Percentiles rank a stretch among this genome's conserved stretches.
Conservation (phyloP, 2,797 vertebrate species). For the Gallinago nigripennis region DNA sequence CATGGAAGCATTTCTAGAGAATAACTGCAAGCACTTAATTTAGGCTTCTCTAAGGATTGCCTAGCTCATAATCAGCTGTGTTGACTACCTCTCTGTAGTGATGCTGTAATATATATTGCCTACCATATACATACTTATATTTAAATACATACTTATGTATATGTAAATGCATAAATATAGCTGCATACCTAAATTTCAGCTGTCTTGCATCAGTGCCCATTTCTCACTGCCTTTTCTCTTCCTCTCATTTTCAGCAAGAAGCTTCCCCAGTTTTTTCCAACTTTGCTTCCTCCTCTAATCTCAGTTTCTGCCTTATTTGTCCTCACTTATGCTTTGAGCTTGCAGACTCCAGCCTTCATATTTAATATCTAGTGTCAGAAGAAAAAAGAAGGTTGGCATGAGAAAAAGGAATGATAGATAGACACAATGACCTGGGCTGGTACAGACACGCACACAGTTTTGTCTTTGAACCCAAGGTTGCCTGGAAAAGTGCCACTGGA, state of each 20-base stretch:
- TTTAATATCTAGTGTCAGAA: not conserved
- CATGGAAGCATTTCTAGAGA: not conserved
- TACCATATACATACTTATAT: not conserved
- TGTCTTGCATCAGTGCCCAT: not conserved
- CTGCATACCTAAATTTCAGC: not conserved
- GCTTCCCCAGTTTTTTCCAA: not conserved
- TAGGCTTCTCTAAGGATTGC: not conserved
- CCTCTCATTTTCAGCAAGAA: not conserved
- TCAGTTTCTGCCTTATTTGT: not conserved
- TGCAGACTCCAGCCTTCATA: not conserved
- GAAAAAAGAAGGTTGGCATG: not conserved
- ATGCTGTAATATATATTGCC: not conserved
- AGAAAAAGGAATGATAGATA: not conserved
- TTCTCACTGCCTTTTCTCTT: not conserved
- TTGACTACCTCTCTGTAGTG: not conserved
- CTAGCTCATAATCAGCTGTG: not conserved
- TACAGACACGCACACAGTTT: not conserved
- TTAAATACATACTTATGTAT: not conserved
- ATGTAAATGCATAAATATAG: not conserved
- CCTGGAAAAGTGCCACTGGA: not conserved
- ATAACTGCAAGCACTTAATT: not conserved
- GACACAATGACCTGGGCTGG: not conserved
- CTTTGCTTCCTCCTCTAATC: not conserved
- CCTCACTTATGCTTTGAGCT: not conserved
- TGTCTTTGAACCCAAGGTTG: slow-evolving; percentile 4